A percentile compares a stretch with the other conserved stretches of the same genome.
phyloP scores from a whole-genome alignment of 1,140 invertebrate species.

The Aphelenchoides fujianensis region DNA sequence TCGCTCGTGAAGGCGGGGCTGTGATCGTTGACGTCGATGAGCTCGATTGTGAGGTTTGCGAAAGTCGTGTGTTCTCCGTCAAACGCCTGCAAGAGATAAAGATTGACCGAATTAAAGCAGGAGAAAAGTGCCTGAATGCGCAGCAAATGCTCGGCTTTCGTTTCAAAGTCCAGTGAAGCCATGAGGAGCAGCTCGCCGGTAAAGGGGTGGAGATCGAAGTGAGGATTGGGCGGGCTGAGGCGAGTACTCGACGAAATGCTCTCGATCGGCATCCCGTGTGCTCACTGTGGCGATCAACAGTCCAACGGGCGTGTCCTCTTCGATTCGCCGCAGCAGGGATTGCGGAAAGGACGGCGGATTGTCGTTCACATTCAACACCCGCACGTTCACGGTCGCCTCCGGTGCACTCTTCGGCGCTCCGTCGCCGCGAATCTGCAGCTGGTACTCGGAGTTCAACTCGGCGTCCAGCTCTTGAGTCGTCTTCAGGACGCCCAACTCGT shows the following conservation, averaged over 20 bases:
- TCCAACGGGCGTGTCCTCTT: conserved; percentile 45
- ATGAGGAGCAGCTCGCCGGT: conserved; percentile 32
- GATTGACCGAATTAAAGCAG: conserved; percentile 7
- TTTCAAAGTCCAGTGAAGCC: conserved; percentile 34
- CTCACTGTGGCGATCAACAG: conserved; percentile 21
- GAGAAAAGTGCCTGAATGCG: conserved; percentile 32
- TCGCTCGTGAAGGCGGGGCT: conserved; percentile 14
- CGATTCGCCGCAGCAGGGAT: neutral
- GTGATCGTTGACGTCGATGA: conserved; percentile 62
- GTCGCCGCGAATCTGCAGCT: conserved; percentile 29
- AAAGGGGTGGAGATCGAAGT: conserved; percentile 38
- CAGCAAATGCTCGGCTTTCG: conserved; percentile 24
- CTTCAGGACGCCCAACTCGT: conserved; percentile 29
- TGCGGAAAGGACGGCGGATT: conserved; percentile 42
- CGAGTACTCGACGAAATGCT: conserved; percentile 39
- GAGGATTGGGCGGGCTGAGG: conserved; percentile 26
- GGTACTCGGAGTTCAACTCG: conserved; percentile 29
- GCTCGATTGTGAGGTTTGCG: conserved; percentile 68
- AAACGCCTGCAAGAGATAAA: conserved; percentile 32
- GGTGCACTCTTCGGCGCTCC: neutral
- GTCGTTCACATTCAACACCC: conserved; percentile 41
- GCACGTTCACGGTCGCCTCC: conserved; percentile 33
- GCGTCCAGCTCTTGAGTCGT: conserved; percentile 46
- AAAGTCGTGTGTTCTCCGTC: conserved; percentile 30
- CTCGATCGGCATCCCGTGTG: conserved; percentile 38